These are phyloP conservation scores for Acleris emargana DNA, from an alignment of 2,888 invertebrate genomes.

Conservation along the genomic window DNA sequence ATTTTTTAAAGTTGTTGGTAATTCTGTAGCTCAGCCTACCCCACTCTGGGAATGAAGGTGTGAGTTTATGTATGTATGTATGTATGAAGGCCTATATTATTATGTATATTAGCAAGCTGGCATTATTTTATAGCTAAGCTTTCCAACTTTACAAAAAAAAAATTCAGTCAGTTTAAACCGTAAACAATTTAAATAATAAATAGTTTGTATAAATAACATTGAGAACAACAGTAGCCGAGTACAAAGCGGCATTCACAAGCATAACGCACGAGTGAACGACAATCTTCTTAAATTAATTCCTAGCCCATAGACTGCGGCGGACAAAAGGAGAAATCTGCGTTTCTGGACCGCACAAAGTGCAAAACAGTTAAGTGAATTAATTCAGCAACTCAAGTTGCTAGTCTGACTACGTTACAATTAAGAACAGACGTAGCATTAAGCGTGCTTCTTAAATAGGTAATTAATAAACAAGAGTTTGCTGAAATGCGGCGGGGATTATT, in stretches of 20 bases:
- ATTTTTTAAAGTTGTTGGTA: too few relatives aligned
- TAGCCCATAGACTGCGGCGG: conserved; percentile 42
- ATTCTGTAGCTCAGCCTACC: too few relatives aligned
- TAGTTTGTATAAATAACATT: conserved; percentile 9
- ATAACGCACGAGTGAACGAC: conserved; percentile 46
- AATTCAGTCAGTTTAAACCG: not conserved
- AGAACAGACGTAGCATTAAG: conserved; percentile 29
- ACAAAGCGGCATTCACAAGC: conserved; percentile 30
- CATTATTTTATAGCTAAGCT: too few relatives aligned
- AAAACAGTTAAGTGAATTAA: conserved; percentile 48
- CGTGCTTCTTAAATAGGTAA: conserved; percentile 30
- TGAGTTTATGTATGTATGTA: too few relatives aligned
- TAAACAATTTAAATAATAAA: not conserved
- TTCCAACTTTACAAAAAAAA: too few relatives aligned
- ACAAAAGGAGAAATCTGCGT: conserved; percentile 51
- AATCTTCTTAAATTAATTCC: conserved; percentile 58
- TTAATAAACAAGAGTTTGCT: conserved; percentile 24
- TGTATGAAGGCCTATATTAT: too few relatives aligned
- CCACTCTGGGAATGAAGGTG: too few relatives aligned
- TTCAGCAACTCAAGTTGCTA: conserved; percentile 41
- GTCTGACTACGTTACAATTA: conserved; percentile 35
- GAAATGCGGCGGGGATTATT: not conserved
- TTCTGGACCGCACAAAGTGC: conserved; percentile 48
- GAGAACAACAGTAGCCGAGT: conserved; percentile 10
- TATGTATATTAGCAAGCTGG: too few relatives aligned